Evolutionary conservation across 1,140 invertebrate genomes (phyloP).

Genomic region (Drosophila tristis): DNA sequence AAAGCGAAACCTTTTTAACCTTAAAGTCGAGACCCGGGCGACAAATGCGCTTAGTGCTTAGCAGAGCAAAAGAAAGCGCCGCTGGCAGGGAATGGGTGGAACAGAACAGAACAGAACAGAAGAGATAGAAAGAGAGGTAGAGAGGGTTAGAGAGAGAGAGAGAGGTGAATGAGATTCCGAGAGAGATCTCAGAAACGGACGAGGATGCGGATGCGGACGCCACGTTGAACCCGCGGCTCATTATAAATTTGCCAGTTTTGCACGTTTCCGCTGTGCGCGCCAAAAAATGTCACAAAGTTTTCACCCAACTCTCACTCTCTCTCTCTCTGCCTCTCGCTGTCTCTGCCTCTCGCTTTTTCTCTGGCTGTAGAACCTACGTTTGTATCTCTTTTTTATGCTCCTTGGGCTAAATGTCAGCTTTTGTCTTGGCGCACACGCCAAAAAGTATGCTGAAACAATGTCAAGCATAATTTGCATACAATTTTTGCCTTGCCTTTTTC

Average conservation of each 20-base stretch:
- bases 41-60: conserved; percentile 80
- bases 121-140: not conserved
- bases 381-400: conserved; percentile 61
- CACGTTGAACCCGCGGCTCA: conserved; percentile 70
- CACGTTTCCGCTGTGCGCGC: conserved; percentile 78
- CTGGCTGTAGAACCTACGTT: conserved; percentile 14
- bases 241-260: conserved; percentile 83
- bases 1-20: conserved; percentile 58
- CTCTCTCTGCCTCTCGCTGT: conserved; percentile 3
- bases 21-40: conserved; percentile 52
- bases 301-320: conserved; percentile 41
- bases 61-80: conserved; percentile 71
- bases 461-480: conserved; percentile 82
- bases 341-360: conserved; percentile 8
- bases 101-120: conserved; percentile 3
- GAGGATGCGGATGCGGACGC: conserved; percentile 24
- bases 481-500: conserved; percentile 57
- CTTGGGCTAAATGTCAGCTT: conserved; percentile 82
- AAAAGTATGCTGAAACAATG: conserved; percentile 81
- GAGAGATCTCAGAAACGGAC: conserved; percentile 29
- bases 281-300: conserved; percentile 82
- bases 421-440: conserved; percentile 79
- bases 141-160: not conserved
- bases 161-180: too few relatives aligned
- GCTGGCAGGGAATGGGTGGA: conserved; percentile 42